Base-by-base conservation (phyloP, 1,140 invertebrate genomes). In the Pentalonia nigronervosa region DNA sequence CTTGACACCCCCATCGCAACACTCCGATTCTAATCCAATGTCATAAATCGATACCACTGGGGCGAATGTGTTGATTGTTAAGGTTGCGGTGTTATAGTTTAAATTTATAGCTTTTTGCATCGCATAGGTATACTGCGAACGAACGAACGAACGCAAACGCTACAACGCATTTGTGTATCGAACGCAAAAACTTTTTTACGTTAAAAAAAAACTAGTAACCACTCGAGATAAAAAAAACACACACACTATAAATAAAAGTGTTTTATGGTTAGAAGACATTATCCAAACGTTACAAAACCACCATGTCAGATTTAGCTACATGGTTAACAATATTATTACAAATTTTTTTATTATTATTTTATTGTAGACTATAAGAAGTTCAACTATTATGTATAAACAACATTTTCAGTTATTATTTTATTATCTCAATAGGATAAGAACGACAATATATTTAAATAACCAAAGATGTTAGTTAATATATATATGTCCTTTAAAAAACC, bases 31-130 rank as follows among this genome's bases (percentile, higher is more conserved):
- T 21, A 25, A 34, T 48, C 30, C 50, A 34, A 48, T 25, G 14
- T 47, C 86, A 88, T 88, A 88, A 88, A 48, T 88, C 30, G 47
- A 34, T 30, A 47, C 47, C 86, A 36, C 47, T 86, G 9, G 21
- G 20, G 83, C 9, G n/a, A 88, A 88, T 34, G 47, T 88, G 86
- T 48, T 48, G 50, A 88, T 1, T 88, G 30, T 48, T 48, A 88
- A 88, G 86, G 30, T 48, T 50, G n/a, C 47, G 14, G 47, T 88
- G 30, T 50, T 50, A 48, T 88, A 50, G 45, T 48, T 88, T 88
- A 34, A 88, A 88, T 88, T 34, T 88, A 88, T 88, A 48, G 86
- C 86, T 88, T n/a, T 76, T 48, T 48, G 86, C 14, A 7, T 50
- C 23, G 23, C 48, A 30, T 53, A 67, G 60, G 30, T 67, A 4